phyloP scores from a whole-genome alignment of 2,113 vertebrate genomes.

The Spilogale gracilis region DNA sequence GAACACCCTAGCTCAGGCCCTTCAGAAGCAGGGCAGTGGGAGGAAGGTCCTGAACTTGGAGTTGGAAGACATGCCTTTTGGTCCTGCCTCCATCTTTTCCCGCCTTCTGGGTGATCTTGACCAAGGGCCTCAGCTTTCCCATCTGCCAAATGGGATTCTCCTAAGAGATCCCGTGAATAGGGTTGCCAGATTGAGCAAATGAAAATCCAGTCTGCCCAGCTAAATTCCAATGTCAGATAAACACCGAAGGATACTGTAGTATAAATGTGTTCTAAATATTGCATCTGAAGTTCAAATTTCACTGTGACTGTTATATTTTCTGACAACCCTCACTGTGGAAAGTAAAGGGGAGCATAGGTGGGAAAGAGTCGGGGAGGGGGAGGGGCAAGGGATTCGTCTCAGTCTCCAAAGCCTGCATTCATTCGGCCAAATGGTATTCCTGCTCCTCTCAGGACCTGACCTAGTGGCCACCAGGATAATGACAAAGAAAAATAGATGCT shows the following conservation, averaged over 20 bases:
- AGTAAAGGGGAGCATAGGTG: neutral
- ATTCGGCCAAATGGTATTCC: neutral
- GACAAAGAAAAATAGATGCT: neutral
- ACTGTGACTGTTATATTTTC: neutral
- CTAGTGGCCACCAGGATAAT: neutral
- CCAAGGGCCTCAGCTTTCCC: slow-evolving; percentile 4
- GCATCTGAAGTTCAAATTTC: neutral
- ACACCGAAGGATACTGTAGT: neutral
- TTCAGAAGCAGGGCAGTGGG: neutral
- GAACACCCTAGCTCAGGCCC: neutral
- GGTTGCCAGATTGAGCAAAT: neutral
- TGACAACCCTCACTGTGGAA: neutral
- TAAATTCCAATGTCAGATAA: neutral
- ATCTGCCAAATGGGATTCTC: neutral
- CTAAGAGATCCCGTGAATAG: neutral
- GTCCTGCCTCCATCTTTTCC: neutral
- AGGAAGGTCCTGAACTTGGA: neutral
- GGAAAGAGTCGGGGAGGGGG: neutral
- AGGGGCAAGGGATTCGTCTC: neutral
- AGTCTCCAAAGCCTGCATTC: neutral
- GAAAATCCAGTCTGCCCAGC: neutral
- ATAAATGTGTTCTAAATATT: neutral
- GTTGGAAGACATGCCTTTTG: fast-evolving
- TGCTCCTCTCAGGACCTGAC: neutral
- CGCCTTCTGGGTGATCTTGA: neutral